phyloP scores from a whole-genome alignment of 2,888 invertebrate species.

The Lithosia quadra region DNA sequence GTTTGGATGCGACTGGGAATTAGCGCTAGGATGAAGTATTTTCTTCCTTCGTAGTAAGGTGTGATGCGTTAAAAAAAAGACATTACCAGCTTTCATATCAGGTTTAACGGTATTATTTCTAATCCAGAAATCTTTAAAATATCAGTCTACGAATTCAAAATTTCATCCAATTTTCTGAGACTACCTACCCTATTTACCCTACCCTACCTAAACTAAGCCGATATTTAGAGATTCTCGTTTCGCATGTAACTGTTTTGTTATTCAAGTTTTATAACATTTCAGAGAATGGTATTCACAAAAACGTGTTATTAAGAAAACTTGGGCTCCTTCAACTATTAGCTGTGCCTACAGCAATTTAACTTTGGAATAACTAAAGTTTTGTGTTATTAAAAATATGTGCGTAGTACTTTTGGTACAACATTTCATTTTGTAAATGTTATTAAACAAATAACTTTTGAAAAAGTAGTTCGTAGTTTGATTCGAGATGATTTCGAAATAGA shows the following conservation, averaged over 20 bases:
- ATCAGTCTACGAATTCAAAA: not conserved
- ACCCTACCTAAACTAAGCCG: not conserved
- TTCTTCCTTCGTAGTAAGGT: no score
- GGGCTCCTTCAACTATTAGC: slow-evolving; percentile 64
- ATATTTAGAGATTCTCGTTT: not conserved
- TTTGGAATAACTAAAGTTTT: slow-evolving; percentile 71
- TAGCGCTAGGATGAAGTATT: no score
- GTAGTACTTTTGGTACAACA: slow-evolving; percentile 21
- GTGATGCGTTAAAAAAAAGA: no score
- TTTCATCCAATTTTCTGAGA: not conserved
- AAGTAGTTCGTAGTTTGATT: not conserved
- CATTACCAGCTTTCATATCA: no score
- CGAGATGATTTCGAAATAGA: no score
- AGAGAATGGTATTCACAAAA: slow-evolving; percentile 59
- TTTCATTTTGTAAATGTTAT: slow-evolving; percentile 10
- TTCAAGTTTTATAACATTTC: slow-evolving; percentile 39
- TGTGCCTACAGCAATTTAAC: slow-evolving; percentile 70
- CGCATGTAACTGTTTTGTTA: slow-evolving; percentile 12
- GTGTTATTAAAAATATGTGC: slow-evolving; percentile 50
- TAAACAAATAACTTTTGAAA: not conserved
- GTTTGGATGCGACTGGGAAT: no score
- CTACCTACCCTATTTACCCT: no score
- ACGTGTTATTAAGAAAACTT: slow-evolving; percentile 56
- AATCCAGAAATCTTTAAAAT: no score
- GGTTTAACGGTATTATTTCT: no score